Base-by-base conservation (phyloP, 2,888 invertebrate species). In the Agonopterix heracliana region DNA sequence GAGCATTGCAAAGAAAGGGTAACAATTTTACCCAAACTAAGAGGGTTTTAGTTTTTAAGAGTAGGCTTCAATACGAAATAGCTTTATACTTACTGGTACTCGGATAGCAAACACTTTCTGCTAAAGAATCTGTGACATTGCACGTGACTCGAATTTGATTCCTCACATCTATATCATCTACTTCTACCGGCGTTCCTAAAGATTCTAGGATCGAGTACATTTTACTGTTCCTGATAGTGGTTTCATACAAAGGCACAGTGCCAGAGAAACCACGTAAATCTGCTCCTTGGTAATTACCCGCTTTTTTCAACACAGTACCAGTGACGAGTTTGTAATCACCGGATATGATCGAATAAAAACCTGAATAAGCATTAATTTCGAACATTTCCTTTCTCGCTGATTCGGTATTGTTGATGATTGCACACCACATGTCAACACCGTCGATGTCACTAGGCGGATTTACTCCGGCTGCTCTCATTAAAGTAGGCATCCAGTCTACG, bases 401-500 rank as follows among this genome's bases (percentile, higher is more conserved):
- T 8, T 61, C 49, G 38, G 55, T 55, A 48, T 82, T 76, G 38
- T 57, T 47, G 34, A 67, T 54, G 10, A 88, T 78, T 38, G 63
- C 69, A 44, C 75, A 56, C 88, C 88, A 88, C 8, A 77, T 68
- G 58, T 83, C 68, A 10, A 78, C 55, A 7, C 88, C 87, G 59
- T 86, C 83, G 13, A 87, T 70, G 42, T 64, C 59, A 17, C 53
- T 17, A 3, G 81, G 80, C 3, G 64, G 40, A 13, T 69, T 53
- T 43, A 61, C 61, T 35, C 78, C 81, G n/a, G 68, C 73, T 13
- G 83, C 85, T 46, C 59, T 60, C 43, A 90, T 73, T 7, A 93
- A 78, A 0, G 97, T 96, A 0, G 97, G 96, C 26, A 96, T 68
- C 93, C 95, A 95, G 73, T 97, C 97, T 9, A 91, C 90, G 2